These are phyloP conservation scores for Branchellion lobata DNA, from an alignment of 2,888 invertebrate genomes.

Conservation along the genomic window DNA sequence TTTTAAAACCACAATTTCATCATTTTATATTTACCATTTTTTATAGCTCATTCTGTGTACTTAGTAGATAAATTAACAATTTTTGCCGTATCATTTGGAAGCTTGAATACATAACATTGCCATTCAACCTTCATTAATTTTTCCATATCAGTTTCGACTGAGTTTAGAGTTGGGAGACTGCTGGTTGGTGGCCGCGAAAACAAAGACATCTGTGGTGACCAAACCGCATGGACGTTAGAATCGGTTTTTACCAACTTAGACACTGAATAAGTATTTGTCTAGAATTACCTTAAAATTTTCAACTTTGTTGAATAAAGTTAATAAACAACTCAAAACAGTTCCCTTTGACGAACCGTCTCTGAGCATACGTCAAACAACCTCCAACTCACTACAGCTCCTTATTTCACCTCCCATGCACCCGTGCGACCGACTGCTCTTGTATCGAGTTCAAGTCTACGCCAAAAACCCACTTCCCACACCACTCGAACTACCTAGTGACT, in stretches of 20 bases:
- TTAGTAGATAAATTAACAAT: too few species aligned
- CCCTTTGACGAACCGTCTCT: neutral
- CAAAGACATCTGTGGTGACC: neutral
- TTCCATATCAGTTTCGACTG: conserved; percentile 6
- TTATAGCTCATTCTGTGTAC: too few species aligned
- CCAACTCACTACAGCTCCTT: neutral
- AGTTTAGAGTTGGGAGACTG: neutral
- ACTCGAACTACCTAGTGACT: too few species aligned
- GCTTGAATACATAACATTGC: too few species aligned
- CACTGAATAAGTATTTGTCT: neutral
- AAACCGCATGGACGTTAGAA: neutral
- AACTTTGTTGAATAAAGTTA: neutral
- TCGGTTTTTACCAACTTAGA: neutral
- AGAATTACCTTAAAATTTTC: neutral
- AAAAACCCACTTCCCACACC: too few species aligned
- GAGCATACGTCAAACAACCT: neutral
- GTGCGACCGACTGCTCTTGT: neutral
- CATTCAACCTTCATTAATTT: too few species aligned
- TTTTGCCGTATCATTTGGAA: too few species aligned
- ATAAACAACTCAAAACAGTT: neutral
- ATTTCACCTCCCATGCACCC: conserved; percentile 3
- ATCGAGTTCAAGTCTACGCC: neutral
- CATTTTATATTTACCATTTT: neutral
- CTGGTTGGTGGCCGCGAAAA: neutral
- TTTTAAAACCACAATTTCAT: neutral